Evolutionary conservation across 2,113 vertebrate genomes (phyloP).

Genomic region (Trinectes maculatus): DNA sequence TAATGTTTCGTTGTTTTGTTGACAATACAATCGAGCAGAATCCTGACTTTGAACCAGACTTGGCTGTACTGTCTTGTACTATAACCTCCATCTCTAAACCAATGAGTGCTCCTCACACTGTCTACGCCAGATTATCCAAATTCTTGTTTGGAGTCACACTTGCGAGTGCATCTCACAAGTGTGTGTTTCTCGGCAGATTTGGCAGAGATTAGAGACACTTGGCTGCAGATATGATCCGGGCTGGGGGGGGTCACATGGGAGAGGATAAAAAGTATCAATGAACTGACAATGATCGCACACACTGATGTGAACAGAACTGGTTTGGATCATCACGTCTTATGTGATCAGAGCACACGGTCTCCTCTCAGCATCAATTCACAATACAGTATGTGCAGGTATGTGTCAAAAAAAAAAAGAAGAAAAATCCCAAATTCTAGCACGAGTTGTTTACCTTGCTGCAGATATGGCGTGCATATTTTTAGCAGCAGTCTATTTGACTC

Average conservation of each 20-base stretch:
- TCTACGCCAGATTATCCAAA: constrained; percentile 50
- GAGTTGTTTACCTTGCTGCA: constrained; percentile 7
- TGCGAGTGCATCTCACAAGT: constrained; percentile 42
- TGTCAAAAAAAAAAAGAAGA: background rate
- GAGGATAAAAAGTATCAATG: constrained; percentile 25
- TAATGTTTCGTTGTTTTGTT: no score
- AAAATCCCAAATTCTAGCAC: background rate
- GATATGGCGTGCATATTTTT: background rate
- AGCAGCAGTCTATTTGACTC: constrained; percentile 11
- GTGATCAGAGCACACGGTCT: background rate
- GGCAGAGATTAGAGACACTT: constrained; percentile 65
- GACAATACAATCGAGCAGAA: background rate
- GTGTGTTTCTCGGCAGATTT: constrained; percentile 53
- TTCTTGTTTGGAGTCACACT: constrained; percentile 47
- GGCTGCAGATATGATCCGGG: constrained; percentile 55
- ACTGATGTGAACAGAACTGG: background rate
- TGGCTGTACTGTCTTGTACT: background rate
- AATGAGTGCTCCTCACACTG: constrained; percentile 31
- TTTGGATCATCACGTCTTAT: background rate
- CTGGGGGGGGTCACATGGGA: constrained; percentile 15
- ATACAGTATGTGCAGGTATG: background rate
- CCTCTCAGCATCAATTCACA: background rate
- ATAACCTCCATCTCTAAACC: constrained; percentile 32
- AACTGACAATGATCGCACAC: constrained; percentile 36
- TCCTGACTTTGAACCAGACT: no score